phyloP scores from a whole-genome alignment of 1,140 invertebrate species.

The Drosophila aff. region DNA sequence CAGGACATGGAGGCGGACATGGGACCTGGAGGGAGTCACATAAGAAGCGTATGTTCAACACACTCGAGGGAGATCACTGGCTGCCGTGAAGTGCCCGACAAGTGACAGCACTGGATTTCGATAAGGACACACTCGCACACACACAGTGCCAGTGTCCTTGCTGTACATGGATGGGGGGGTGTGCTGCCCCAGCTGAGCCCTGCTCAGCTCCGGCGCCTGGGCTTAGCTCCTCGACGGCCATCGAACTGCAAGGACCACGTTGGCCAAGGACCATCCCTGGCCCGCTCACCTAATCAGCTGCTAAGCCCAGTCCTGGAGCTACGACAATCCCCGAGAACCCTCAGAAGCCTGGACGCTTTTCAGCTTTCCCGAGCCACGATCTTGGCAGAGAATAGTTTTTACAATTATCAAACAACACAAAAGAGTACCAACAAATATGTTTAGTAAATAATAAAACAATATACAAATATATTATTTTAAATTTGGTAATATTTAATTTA shows the following conservation, averaged over 20 bases:
- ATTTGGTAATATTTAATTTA: too few species aligned
- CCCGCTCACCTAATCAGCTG: conserved; percentile 53
- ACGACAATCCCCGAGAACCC: background rate
- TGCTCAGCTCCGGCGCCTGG: conserved; percentile 3
- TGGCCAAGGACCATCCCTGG: conserved; percentile 6
- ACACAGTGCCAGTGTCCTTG: conserved; percentile 37
- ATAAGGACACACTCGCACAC: conserved; percentile 38
- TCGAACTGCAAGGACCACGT: conserved; percentile 14
- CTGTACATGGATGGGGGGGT: background rate
- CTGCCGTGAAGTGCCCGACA: conserved; percentile 72
- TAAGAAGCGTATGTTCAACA: conserved; percentile 71
- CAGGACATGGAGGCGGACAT: conserved; percentile 1
- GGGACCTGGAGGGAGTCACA: conserved; percentile 13
- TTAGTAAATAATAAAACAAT: too few species aligned
- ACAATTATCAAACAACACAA: background rate
- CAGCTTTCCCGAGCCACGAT: background rate
- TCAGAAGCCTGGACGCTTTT: background rate
- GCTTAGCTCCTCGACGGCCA: conserved; percentile 10
- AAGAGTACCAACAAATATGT: background rate
- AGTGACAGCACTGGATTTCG: conserved; percentile 64
- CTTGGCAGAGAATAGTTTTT: background rate
- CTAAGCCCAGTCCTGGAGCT: conserved; percentile 33
- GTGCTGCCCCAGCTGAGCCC: conserved; percentile 19
- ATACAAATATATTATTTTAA: too few species aligned
- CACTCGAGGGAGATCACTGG: conserved; percentile 79